Conservation (phyloP, 2,113 vertebrate genomes). For the Cercopithecus mona region DNA sequence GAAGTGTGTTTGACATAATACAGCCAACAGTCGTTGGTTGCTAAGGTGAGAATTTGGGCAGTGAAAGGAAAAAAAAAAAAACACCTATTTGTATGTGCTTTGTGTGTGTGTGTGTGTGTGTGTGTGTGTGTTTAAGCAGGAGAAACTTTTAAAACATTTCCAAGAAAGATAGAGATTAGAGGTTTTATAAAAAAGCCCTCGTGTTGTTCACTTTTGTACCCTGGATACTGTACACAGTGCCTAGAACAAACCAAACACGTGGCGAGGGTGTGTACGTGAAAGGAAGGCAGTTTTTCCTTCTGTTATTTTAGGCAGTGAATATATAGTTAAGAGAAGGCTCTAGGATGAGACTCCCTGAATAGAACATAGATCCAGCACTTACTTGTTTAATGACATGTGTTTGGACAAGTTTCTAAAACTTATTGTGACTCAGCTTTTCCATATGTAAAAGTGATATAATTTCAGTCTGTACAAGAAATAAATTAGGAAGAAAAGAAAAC, state of each 20-base stretch:
- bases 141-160: background rate
- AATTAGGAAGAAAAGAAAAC: background rate
- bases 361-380: background rate
- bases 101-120: background rate
- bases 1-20: background rate
- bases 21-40: background rate
- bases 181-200: background rate
- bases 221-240: background rate
- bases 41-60: background rate
- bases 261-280: background rate
- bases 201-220: background rate
- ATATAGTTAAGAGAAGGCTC: background rate
- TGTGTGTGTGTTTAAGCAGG: background rate
- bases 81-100: background rate
- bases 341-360: too few relatives aligned
- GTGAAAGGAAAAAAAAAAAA: background rate
- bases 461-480: background rate
- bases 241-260: background rate
- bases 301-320: background rate
- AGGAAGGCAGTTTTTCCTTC: background rate
- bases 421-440: background rate
- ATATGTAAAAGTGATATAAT: background rate
- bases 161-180: background rate
- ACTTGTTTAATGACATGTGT: background rate
- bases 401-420: background rate